Conservation (phyloP, 2,113 vertebrate genomes). For the Trematomus loennbergii region DNA sequence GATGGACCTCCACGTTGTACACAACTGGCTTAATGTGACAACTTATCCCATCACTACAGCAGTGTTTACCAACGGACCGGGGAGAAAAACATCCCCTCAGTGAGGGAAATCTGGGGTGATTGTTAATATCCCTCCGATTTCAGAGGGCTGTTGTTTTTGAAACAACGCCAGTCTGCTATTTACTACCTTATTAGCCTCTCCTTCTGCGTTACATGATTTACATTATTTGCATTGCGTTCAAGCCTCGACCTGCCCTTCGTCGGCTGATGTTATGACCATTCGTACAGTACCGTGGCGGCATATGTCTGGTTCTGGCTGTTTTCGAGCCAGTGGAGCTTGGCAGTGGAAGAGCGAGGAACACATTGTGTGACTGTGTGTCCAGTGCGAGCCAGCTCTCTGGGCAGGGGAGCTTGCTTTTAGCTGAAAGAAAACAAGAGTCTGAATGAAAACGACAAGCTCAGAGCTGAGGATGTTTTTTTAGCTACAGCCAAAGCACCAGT, state of each 20-base stretch:
- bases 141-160: slow-evolving; percentile 77
- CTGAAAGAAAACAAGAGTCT: slow-evolving; percentile 82
- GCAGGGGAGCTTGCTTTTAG: slow-evolving; percentile 76
- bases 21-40: slow-evolving; percentile 85
- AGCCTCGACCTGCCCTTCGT: slow-evolving; percentile 34
- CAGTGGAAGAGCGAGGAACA: slow-evolving; percentile 63
- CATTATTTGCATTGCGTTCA: slow-evolving; percentile 26
- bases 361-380: slow-evolving; percentile 75
- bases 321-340: slow-evolving; percentile 52
- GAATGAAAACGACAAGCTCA: slow-evolving; percentile 80
- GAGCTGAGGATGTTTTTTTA: slow-evolving; percentile 81
- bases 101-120: slow-evolving; percentile 71
- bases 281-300: slow-evolving; percentile 40
- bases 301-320: slow-evolving; percentile 66
- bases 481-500: slow-evolving; percentile 75
- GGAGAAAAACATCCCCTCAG: slow-evolving; percentile 77
- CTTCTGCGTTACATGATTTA: slow-evolving; percentile 61
- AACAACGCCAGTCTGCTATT: slow-evolving; percentile 72
- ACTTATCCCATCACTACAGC: slow-evolving; percentile 84
- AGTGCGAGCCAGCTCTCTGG: slow-evolving; percentile 72
- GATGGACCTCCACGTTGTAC: slow-evolving; percentile 87
- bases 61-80: slow-evolving; percentile 77
- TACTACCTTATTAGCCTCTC: slow-evolving; percentile 64
- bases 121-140: slow-evolving; percentile 79
- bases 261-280: slow-evolving; percentile 59